Conservation (phyloP, 2,888 invertebrate species). For the Lepeophtheirus nordmannii region DNA sequence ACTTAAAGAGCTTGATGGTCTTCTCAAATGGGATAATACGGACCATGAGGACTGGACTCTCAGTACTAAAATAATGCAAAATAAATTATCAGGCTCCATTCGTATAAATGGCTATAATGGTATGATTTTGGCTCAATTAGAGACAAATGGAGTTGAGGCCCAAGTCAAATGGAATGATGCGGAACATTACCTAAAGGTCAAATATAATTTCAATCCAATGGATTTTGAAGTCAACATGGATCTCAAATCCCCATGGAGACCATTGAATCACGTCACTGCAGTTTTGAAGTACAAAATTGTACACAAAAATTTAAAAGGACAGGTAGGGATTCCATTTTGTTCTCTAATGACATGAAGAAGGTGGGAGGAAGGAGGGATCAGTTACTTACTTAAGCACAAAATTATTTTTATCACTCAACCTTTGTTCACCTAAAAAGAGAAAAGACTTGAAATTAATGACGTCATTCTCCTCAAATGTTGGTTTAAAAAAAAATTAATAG, state of each 20-base stretch:
- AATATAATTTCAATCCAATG: not conserved
- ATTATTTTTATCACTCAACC: too few relatives aligned
- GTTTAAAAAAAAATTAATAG: too few relatives aligned
- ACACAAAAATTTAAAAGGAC: not conserved
- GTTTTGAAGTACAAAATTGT: not conserved
- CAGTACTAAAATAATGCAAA: not conserved
- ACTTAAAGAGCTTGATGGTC: not conserved
- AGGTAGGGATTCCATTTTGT: not conserved
- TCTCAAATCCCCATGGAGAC: not conserved
- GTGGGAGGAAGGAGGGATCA: too few relatives aligned
- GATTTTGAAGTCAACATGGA: not conserved
- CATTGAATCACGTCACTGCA: not conserved
- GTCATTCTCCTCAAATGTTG: too few relatives aligned
- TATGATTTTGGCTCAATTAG: not conserved
- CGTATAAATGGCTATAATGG: not conserved
- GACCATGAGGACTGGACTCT: not conserved
- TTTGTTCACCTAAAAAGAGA: too few relatives aligned
- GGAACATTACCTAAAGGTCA: not conserved
- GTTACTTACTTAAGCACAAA: too few relatives aligned
- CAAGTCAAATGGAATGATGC: constrained; percentile 2
- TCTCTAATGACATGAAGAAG: too few relatives aligned
- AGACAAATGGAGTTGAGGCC: not conserved
- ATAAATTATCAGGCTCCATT: not conserved
- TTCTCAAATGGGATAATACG: not conserved
- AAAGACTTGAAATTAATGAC: too few relatives aligned